Evolutionary conservation across 2,113 vertebrate genomes (phyloP), one percentile per base, ranked within the genome.

Genomic region (Chaetorhynchus papuensis): DNA sequence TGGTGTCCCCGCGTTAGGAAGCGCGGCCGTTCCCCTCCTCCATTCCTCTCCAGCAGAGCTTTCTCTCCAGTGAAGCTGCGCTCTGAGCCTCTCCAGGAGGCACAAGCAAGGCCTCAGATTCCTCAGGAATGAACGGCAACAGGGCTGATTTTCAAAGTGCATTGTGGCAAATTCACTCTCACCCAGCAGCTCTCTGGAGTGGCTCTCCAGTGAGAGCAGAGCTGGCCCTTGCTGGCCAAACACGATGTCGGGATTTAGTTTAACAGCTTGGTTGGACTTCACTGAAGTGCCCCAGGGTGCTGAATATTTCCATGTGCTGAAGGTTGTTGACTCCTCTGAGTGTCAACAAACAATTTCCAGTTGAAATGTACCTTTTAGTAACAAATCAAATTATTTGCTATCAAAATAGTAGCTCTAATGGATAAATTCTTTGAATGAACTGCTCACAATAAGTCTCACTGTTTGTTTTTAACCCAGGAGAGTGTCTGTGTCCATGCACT

Each of bases 1-100:
- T 47, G 76, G 47, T 75, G 50, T 78, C 61, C 65, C 23, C 9
- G n/a, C 1, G 1, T 33, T 10, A 1, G 31, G 49, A 59, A 64
- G 23, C 2, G 24, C 0, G 10, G 70, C 60, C 2, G 4, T 10
- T n/a, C n/a, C 18, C 15, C 15, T 33, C 21, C 49, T 77, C 90
- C 49, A 2, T 92, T 88, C n/a, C 75, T 92, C 83, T 80, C 87
- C 49, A 11, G 91, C 91, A 78, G n/a, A 11, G 20, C 35, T 44
- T 60, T 49, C 69, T 90, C 41, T 59, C 68, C 80, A 76, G 6
- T 93, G 87, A 64, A 59, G 39, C 16, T 50, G 83, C 18, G 21
- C 69, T 84, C 17, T 63, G 52, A 77, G 63, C 79, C 59, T 72
- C 87, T 78, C 76, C 81, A 77, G 87, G 93, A 72, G 83, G 42